phyloP scores from a whole-genome alignment of 2,888 invertebrate species.

The Morpho achilles region DNA sequence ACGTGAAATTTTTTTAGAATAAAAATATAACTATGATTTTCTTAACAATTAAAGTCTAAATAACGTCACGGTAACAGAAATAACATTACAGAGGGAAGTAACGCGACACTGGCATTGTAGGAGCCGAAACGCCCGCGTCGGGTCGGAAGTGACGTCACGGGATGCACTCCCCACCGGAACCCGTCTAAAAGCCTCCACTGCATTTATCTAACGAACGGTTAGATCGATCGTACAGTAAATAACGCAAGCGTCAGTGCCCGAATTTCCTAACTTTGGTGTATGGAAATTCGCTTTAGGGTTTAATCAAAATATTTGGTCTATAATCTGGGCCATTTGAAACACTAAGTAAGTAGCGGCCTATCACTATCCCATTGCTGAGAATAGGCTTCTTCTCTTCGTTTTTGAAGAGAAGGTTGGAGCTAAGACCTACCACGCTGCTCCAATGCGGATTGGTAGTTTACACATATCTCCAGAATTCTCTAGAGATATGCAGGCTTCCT shows the following conservation, averaged over 20 bases:
- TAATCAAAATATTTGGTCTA: not conserved
- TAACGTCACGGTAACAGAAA: not conserved
- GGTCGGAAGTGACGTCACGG: constrained; percentile 56
- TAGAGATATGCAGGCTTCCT: too few relatives aligned
- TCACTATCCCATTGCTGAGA: too few relatives aligned
- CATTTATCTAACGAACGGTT: constrained; percentile 48
- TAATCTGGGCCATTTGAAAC: too few relatives aligned
- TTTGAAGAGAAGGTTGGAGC: too few relatives aligned
- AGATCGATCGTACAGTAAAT: constrained; percentile 15
- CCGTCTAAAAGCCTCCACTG: constrained; percentile 62
- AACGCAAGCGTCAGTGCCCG: not conserved
- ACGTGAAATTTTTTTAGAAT: too few relatives aligned
- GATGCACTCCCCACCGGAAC: constrained; percentile 59
- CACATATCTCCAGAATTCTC: too few relatives aligned
- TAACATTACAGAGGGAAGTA: constrained; percentile 4
- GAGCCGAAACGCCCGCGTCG: constrained; percentile 29
- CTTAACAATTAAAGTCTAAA: too few relatives aligned
- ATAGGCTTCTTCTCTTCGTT: too few relatives aligned
- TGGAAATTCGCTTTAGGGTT: constrained; percentile 2
- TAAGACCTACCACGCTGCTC: too few relatives aligned
- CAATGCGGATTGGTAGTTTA: too few relatives aligned
- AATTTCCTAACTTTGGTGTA: not conserved
- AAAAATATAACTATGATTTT: too few relatives aligned
- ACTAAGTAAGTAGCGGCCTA: too few relatives aligned
- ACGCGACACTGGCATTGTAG: constrained; percentile 25